These are phyloP conservation scores for Sebastes fasciatus DNA, from an alignment of 2,113 vertebrate genomes.

Conservation along the genomic window DNA sequence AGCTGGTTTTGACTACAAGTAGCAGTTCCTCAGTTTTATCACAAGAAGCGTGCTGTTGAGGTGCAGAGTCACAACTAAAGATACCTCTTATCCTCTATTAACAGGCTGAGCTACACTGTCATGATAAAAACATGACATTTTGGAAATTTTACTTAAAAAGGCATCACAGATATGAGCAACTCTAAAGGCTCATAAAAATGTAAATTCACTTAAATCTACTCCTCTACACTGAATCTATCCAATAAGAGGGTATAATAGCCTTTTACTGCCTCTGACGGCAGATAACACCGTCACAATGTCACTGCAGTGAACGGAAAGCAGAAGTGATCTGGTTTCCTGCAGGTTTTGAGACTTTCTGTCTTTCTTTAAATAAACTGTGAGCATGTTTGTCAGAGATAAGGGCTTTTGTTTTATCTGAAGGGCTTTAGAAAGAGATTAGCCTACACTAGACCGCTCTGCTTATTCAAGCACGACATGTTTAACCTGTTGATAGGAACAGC, in stretches of 20 bases:
- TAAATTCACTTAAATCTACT: background rate
- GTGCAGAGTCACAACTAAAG: background rate
- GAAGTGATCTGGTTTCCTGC: constrained; percentile 44
- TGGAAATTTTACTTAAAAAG: background rate
- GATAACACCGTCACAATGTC: background rate
- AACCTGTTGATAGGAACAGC: background rate
- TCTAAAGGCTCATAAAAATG: constrained; percentile 20
- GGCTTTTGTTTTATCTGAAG: background rate
- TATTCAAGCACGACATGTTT: background rate
- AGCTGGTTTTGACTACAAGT: background rate
- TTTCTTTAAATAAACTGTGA: background rate
- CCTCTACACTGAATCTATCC: background rate
- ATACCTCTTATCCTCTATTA: constrained; percentile 9
- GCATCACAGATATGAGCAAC: background rate
- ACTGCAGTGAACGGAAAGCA: constrained; percentile 21
- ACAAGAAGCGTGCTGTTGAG: background rate
- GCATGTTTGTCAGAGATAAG: constrained; percentile 31
- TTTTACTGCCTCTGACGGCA: background rate
- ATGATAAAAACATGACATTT: background rate
- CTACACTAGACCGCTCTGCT: background rate
- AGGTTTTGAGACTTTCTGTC: background rate
- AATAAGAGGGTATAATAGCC: background rate
- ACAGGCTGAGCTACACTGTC: background rate
- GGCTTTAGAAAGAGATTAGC: background rate
- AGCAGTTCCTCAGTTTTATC: constrained; percentile 7